Conservation (phyloP, 2,797 vertebrate species). For the Sylvia borin region DNA sequence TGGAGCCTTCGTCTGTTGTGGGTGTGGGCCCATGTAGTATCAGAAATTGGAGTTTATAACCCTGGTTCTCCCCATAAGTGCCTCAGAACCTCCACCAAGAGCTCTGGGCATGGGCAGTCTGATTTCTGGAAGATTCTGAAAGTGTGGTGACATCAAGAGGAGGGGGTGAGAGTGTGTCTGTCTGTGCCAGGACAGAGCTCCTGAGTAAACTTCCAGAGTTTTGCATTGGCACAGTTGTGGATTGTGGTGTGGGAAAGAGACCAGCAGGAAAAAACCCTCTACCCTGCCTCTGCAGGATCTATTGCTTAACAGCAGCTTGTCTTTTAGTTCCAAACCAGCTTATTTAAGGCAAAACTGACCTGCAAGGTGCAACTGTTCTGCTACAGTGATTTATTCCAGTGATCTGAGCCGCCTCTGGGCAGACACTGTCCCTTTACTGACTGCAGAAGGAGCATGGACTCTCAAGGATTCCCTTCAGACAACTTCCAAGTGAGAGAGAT, state of each 20-base stretch:
- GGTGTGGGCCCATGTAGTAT: accelerated
- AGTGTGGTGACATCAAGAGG: accelerated
- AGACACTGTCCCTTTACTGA: too few species aligned
- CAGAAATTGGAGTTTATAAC: background rate
- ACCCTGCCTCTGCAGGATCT: background rate
- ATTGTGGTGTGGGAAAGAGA: accelerated
- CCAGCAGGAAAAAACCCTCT: background rate
- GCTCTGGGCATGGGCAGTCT: background rate
- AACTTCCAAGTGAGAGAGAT: background rate
- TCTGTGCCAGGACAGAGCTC: background rate
- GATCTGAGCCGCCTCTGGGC: background rate
- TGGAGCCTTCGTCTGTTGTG: background rate
- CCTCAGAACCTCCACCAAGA: background rate
- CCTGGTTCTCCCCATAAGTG: background rate
- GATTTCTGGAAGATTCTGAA: background rate
- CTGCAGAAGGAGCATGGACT: background rate
- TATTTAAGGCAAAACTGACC: background rate
- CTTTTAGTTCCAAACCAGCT: background rate
- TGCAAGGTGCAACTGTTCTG: background rate
- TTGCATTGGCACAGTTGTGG: accelerated
- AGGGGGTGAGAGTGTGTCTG: background rate
- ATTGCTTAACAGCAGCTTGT: background rate
- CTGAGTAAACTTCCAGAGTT: background rate
- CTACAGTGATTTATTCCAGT: background rate
- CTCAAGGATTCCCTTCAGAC: background rate